A percentile compares a stretch with the other conserved stretches of the same genome.
Evolutionary conservation across 2,113 vertebrate genomes (phyloP).

Genomic region (Formicarius rufipectus): DNA sequence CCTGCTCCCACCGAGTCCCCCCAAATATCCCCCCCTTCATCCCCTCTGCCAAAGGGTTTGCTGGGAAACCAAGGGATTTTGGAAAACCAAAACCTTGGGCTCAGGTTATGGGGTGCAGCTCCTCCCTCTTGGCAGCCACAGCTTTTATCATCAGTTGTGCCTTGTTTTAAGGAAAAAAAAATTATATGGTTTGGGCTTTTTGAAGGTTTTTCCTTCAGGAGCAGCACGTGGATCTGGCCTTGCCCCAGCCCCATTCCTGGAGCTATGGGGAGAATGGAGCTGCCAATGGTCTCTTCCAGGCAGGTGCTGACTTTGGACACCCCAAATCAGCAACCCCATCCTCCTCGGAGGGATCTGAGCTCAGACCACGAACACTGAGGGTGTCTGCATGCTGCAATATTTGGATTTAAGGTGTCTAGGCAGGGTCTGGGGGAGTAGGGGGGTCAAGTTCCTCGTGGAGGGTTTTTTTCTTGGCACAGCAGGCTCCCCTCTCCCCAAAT

Average conservation of each 20-base stretch:
- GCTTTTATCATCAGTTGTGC: not conserved
- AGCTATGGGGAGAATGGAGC: not conserved
- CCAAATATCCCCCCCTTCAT: fast-evolving
- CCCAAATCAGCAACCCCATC: not conserved
- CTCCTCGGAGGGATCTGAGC: not conserved
- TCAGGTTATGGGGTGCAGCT: not conserved
- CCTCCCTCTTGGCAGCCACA: not conserved
- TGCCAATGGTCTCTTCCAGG: not conserved
- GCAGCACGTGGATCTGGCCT: not conserved
- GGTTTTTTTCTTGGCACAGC: fast-evolving
- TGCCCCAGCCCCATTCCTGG: not conserved
- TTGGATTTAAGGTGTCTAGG: not conserved
- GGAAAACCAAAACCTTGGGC: fast-evolving
- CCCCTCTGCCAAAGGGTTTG: not conserved
- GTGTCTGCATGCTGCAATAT: fast-evolving
- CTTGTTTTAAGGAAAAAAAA: not conserved
- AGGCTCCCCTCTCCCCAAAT: not conserved
- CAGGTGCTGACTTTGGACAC: not conserved
- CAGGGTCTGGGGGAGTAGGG: not conserved
- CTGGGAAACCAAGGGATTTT: not conserved
- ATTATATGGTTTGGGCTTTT: not conserved
- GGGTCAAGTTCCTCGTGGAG: fast-evolving
- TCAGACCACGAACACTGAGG: fast-evolving
- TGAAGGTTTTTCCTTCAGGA: not conserved
- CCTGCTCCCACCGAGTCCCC: not conserved